Evolutionary conservation across 2,888 invertebrate genomes (phyloP).

Genomic region (Cheilosia vulpina): DNA sequence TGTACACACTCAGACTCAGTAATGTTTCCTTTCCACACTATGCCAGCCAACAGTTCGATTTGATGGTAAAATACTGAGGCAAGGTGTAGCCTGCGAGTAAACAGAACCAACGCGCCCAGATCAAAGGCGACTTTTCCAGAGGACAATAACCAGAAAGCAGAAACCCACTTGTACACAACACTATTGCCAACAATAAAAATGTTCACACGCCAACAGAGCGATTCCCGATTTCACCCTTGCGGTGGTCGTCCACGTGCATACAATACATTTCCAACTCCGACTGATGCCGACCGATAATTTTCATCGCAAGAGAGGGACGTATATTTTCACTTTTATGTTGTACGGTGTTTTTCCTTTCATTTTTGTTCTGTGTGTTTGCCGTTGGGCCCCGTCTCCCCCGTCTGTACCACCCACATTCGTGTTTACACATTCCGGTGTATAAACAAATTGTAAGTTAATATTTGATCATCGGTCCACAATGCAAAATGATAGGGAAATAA

Average conservation of each 20-base stretch:
- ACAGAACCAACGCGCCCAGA: conserved; percentile 24
- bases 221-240: conserved; percentile 11
- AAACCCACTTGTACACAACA: conserved; percentile 33
- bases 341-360: conserved; percentile 10
- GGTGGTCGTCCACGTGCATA: conserved; percentile 12
- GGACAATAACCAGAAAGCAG: conserved; percentile 65
- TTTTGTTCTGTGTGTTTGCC: not conserved
- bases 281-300: conserved; percentile 26
- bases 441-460: conserved; percentile 71
- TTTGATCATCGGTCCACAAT: conserved; percentile 60
- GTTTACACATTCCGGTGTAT: conserved; percentile 59
- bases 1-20: no score
- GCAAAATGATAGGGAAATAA: conserved; percentile 46
- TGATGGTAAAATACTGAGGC: conserved; percentile 17
- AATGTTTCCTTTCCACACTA: conserved; percentile 12
- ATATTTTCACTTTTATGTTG: conserved; percentile 58
- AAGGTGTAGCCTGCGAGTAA: conserved; percentile 47
- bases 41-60: conserved; percentile 12
- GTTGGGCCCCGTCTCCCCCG: not conserved
- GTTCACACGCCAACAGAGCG: conserved; percentile 58
- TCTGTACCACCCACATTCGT: not conserved
- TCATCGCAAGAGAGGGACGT: conserved; percentile 14
- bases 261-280: not conserved
- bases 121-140: conserved; percentile 56
- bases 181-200: conserved; percentile 60